phyloP scores from a whole-genome alignment of 1,140 invertebrate genomes.

The Arion vulgaris region DNA sequence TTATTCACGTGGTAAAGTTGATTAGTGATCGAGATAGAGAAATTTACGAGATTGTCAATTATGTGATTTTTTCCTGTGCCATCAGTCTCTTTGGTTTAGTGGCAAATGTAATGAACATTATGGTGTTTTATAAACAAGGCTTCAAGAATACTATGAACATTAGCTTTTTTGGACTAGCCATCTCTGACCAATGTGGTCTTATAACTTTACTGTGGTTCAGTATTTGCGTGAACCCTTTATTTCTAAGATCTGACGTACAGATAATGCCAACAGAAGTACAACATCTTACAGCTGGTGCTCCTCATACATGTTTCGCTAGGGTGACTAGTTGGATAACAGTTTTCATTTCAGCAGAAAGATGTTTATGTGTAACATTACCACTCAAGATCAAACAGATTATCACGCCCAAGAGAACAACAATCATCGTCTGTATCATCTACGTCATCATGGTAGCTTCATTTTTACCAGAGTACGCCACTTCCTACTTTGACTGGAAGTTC shows the following conservation, averaged over 20 bases:
- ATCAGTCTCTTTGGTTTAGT: neutral
- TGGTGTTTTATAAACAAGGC: conserved; percentile 7
- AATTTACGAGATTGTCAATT: neutral
- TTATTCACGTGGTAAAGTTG: neutral
- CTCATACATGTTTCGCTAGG: neutral
- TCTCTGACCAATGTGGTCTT: neutral
- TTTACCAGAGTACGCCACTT: neutral
- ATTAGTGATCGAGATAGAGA: neutral
- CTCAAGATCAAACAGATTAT: conserved; percentile 22
- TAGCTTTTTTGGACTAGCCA: conserved; percentile 12
- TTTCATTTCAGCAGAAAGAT: conserved; percentile 19
- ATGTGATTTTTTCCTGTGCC: neutral
- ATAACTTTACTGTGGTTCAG: neutral
- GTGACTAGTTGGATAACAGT: conserved; percentile 7
- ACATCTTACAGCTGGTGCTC: neutral
- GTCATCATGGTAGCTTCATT: neutral
- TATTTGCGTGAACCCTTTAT: neutral
- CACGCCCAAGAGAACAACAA: neutral
- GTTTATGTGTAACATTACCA: neutral
- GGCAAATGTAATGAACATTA: conserved; percentile 4
- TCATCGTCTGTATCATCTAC: neutral
- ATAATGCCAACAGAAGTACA: neutral
- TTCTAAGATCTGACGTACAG: neutral
- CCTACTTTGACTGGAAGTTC: conserved; percentile 12
- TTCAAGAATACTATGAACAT: conserved; percentile 6